Evolutionary conservation across 2,888 invertebrate genomes (phyloP), one percentile per base, ranked within the genome.

Genomic region (Thysanoteuthis rhombus): DNA sequence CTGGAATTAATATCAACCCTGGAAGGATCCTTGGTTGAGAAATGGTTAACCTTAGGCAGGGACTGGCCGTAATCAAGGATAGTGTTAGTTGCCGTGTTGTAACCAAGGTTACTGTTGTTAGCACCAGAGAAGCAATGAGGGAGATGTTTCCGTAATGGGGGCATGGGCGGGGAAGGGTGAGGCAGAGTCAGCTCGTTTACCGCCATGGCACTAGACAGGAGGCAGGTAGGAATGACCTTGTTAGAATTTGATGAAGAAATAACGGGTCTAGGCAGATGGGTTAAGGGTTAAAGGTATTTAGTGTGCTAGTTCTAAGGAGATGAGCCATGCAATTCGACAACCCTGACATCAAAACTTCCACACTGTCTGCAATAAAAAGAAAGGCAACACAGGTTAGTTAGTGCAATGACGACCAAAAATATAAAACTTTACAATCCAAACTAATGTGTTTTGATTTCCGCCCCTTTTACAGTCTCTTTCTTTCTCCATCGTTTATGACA

Each of bases 331-430:
- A 92, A 92, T 40, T 45, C n/a, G 92, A 92, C 36, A 92, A 45
- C 40, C 92, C 45, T 45, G 45, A 92, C 92, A 92, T 92, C 92
- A 92, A 92, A 38, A 92, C 40, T 47, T 92, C 92, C 92, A 92
- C 28, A 45, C 45, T 92, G 40, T 92, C 92, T 92, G 92, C 92
- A 92, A 92, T 45, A 92, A 92, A 92, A 92, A 92, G 39, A 92
- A 90, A 90, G 90, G 90, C 39, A 90, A 32, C 90, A 90, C 32
- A 39, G 39, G 92, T 92, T 92, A 92, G 92, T 92, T 92, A 92
- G 92, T 92, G 92, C 92, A 92, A n/a, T 40, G 39, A 90, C 39
- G 39, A 90, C 39, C 39, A 90, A 90, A 90, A 90, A 90, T 39
- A 90, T 58, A 36, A 90, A 90, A 28, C 4, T 58, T 58, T 58